Evolutionary conservation across 1,140 invertebrate species (phyloP), one percentile per base, ranked within the genome.

Genomic region (Lepeophtheirus salmonis): DNA sequence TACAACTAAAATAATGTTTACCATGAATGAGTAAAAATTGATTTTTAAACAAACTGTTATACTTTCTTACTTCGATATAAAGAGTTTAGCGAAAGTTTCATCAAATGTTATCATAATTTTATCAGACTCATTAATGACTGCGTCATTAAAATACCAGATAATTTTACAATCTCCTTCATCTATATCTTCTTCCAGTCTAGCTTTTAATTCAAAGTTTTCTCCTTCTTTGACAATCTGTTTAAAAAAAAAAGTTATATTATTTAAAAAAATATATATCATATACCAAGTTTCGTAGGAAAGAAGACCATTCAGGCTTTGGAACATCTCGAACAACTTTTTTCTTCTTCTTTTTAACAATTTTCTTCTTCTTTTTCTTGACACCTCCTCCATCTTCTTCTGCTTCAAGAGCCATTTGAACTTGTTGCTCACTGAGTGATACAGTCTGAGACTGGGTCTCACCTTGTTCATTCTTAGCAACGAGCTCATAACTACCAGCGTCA

Each of bases 381-480:
- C 41, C 23, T n/a, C 20, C 49, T 12, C 25, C 13, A 52, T 60
- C 56, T 60, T 59, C 48, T 63, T 64, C 4, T 6, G 25, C 51
- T 23, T 55, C 17, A 57, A 61, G n/a, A 61, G 24, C 54, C 64
- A 61, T 50, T 62, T 55, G 30, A 58, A 58, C 53, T 25, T 66
- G 54, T 20, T 55, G 12, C 66, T 89, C 84, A 30, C 80, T 80
- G 12, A 92, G 80, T 71, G 88, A 82, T 0, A 94, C 86, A 57
- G 81, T 77, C 71, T 89, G 84, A n/a, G 88, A 91, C 23, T 81
- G 82, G 1, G 85, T 86, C 75, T 91, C 87, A 63, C 89, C 89
- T 71, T 91, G 91, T 67, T 90, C 87, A 67, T 92, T 92, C 68
- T 85, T 88, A 4, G 88, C 89, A 0, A 89, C 80, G 62, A 92